phyloP scores from a whole-genome alignment of 2,113 vertebrate genomes.

The Holacanthus passer region DNA sequence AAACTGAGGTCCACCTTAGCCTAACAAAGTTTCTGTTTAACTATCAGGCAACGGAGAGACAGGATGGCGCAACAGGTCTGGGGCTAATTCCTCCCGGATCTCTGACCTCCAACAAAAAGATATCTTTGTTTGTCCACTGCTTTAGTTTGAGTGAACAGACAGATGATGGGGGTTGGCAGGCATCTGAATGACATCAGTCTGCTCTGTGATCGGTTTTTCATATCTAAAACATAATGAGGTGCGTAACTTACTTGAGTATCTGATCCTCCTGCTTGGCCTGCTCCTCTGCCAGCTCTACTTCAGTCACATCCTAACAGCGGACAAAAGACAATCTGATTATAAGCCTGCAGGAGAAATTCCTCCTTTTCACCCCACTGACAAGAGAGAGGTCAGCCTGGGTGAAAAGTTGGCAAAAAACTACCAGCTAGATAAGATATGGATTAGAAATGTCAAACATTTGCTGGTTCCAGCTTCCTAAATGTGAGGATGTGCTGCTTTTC shows the following conservation, averaged over 20 bases:
- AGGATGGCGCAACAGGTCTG: neutral
- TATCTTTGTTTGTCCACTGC: neutral
- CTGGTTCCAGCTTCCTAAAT: too few species aligned
- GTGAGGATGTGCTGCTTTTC: too few species aligned
- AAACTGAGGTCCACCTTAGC: neutral
- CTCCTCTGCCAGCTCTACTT: constrained; percentile 90
- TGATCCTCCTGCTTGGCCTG: constrained; percentile 93
- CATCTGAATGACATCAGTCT: too few species aligned
- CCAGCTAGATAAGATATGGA: neutral
- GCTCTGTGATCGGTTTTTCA: neutral
- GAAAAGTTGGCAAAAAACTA: neutral
- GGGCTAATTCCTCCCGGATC: neutral
- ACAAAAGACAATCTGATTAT: constrained; percentile 5
- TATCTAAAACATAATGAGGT: neutral
- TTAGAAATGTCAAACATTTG: too few species aligned
- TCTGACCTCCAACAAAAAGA: neutral
- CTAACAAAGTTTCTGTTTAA: constrained; percentile 15
- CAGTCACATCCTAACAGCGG: constrained; percentile 91
- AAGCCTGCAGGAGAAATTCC: neutral
- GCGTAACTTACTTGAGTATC: constrained; percentile 89
- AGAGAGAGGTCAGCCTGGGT: neutral
- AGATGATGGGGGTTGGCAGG: neutral
- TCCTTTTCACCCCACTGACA: neutral
- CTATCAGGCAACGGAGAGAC: neutral
- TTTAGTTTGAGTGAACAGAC: neutral